Evolutionary conservation across 2,113 vertebrate species (phyloP).

Genomic region (Trachemys scripta): DNA sequence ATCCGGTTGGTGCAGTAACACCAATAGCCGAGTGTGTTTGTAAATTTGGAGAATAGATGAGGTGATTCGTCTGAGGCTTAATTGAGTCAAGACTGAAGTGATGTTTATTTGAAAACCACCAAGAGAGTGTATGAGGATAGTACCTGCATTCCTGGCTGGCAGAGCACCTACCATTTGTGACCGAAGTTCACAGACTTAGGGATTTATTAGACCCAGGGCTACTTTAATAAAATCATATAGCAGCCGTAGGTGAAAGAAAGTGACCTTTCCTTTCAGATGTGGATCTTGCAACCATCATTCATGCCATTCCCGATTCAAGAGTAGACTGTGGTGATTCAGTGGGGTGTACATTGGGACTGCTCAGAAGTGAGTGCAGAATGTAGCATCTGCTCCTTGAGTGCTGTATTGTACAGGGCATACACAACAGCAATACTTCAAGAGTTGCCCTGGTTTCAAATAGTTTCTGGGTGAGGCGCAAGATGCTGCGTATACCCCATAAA

Average conservation of each 20-base stretch:
- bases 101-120: too few relatives aligned
- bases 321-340: too few relatives aligned
- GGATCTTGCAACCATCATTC: too few relatives aligned
- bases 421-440: background rate
- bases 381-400: background rate
- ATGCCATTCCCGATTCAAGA: background rate
- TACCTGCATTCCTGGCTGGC: too few relatives aligned
- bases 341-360: too few relatives aligned
- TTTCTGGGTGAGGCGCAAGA: background rate
- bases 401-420: background rate
- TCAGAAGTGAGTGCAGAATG: too few relatives aligned
- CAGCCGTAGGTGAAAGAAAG: background rate
- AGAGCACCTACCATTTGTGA: too few relatives aligned
- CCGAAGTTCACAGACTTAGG: background rate
- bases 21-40: background rate
- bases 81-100: too few relatives aligned
- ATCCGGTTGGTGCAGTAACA: background rate
- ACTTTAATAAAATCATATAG: background rate
- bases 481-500: background rate
- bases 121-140: too few relatives aligned
- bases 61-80: too few relatives aligned
- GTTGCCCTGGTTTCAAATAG: background rate
- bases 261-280: background rate
- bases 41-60: background rate
- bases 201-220: background rate